phyloP scores from a whole-genome alignment of 1,140 invertebrate species.

The Paralvinella palmiformis region DNA sequence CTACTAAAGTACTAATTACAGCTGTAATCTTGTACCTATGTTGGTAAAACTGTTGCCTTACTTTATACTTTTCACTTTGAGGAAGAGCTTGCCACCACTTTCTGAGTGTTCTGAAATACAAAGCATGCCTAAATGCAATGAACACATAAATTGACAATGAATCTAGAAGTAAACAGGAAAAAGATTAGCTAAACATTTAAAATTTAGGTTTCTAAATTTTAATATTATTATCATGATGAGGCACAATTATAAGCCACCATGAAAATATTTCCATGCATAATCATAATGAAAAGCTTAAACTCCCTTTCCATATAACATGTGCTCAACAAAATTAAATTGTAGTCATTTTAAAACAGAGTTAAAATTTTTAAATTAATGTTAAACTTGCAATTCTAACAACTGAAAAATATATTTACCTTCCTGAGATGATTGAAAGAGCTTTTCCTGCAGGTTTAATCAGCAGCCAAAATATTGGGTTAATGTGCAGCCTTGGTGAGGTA shows the following conservation, averaged over 20 bases:
- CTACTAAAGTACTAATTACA: conserved; percentile 11
- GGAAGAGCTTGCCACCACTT: conserved; percentile 53
- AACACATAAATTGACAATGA: not conserved
- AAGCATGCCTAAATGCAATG: not conserved
- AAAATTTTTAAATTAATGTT: not conserved
- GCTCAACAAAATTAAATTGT: not conserved
- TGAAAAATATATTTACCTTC: not conserved
- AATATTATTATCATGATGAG: too few relatives aligned
- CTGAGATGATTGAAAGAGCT: not conserved
- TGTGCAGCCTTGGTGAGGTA: not conserved
- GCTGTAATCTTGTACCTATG: conserved; percentile 33
- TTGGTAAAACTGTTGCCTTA: conserved; percentile 34
- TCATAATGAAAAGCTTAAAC: not conserved
- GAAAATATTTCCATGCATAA: not conserved
- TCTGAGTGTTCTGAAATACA: conserved; percentile 39
- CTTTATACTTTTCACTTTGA: conserved; percentile 32
- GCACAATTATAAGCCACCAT: too few relatives aligned
- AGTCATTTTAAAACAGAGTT: not conserved
- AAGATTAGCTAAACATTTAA: too few relatives aligned
- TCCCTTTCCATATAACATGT: not conserved
- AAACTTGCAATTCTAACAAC: not conserved
- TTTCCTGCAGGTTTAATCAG: not conserved
- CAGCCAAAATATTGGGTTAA: not conserved
- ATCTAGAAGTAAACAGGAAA: not conserved
- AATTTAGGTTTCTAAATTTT: too few relatives aligned